Evolutionary conservation across 2,113 vertebrate species (phyloP).

Genomic region (Helogale parvula): DNA sequence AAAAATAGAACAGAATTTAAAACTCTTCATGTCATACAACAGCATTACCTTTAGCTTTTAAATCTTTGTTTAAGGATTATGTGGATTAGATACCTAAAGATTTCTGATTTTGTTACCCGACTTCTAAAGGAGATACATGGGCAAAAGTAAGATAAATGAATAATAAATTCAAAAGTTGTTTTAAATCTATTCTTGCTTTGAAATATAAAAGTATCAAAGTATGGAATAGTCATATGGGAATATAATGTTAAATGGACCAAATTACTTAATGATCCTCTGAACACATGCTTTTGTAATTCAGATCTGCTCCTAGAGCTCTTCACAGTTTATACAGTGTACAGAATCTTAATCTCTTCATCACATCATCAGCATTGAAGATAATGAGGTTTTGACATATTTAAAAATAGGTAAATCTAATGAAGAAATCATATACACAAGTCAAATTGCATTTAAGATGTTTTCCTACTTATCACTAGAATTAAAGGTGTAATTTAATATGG

Average conservation of each 20-base stretch:
- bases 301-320: not conserved
- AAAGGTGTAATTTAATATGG: conserved; percentile 70
- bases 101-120: not conserved
- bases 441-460: conserved; percentile 72
- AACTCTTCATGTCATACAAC: not conserved
- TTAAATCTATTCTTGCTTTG: conserved; percentile 36
- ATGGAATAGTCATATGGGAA: not conserved
- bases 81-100: not conserved
- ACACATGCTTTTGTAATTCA: conserved; percentile 19
- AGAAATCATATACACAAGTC: conserved; percentile 68
- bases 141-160: not conserved
- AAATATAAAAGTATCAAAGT: conserved; percentile 14
- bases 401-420: conserved; percentile 66
- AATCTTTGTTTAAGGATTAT: not conserved
- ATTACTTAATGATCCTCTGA: conserved; percentile 24
- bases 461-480: conserved; percentile 69
- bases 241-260: conserved; percentile 57
- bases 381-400: conserved; percentile 63
- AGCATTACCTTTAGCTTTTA: not conserved
- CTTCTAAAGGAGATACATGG: not conserved
- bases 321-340: not conserved
- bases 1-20: not conserved
- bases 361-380: conserved; percentile 54
- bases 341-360: conserved; percentile 55
- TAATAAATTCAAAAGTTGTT: not conserved